A percentile compares a stretch with the other conserved stretches of the same genome.
Conservation (phyloP, 1,140 invertebrate genomes). For the Melipona quadrifasciata region DNA sequence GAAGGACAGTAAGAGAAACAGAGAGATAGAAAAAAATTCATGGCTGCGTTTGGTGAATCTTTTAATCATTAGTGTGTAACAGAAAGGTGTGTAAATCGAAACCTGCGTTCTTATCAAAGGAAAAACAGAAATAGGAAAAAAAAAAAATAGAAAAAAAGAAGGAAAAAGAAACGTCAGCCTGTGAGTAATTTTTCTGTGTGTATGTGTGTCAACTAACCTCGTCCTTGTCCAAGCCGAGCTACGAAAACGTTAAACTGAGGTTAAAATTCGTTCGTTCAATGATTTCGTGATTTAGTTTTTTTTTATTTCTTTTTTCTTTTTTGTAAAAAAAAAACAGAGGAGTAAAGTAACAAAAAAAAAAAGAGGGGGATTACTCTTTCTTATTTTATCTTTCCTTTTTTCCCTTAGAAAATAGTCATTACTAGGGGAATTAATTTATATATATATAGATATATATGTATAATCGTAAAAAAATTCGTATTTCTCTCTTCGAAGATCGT, state of each 20-base stretch:
- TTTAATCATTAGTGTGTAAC: conserved; percentile 54
- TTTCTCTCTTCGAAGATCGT: neutral
- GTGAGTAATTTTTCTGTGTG: conserved; percentile 69
- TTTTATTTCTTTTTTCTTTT: conserved; percentile 13
- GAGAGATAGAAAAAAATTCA: conserved; percentile 65
- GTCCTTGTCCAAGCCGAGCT: conserved; percentile 93
- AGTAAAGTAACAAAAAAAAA: neutral
- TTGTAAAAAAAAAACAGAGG: neutral
- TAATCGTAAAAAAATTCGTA: neutral
- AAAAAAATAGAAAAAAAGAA: neutral
- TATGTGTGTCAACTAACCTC: conserved; percentile 86
- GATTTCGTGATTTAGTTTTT: conserved; percentile 28
- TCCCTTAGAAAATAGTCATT: neutral
- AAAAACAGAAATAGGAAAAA: neutral
- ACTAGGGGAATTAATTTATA: neutral
- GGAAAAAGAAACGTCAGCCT: conserved; percentile 57
- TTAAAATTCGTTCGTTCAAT: conserved; percentile 76
- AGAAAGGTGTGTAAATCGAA: conserved; percentile 59
- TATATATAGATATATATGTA: neutral
- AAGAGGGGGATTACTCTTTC: neutral
- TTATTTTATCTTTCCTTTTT: neutral
- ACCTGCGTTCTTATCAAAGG: conserved; percentile 54
- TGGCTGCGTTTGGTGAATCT: conserved; percentile 69
- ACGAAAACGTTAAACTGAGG: conserved; percentile 83
- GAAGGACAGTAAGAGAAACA: conserved; percentile 55